phyloP scores from a whole-genome alignment of 2,113 vertebrate genomes.

The Barbus barbus region DNA sequence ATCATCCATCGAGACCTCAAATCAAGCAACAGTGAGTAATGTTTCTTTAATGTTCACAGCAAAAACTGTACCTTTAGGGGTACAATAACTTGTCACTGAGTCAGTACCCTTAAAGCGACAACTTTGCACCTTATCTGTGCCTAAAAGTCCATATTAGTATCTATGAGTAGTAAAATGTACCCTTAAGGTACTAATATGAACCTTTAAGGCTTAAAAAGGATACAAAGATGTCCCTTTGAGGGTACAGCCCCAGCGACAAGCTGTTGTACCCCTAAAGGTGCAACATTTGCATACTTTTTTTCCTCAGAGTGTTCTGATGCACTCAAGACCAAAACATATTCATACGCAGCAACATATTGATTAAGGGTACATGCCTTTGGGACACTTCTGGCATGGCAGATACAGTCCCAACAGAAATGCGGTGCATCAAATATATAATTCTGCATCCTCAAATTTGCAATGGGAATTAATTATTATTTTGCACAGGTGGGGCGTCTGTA shows the following conservation, averaged over 20 bases:
- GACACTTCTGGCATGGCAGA: not conserved
- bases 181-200: too few species aligned
- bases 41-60: not conserved
- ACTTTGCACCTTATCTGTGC: not conserved
- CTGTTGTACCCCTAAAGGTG: not conserved
- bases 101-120: not conserved
- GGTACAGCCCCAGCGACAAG: too few species aligned
- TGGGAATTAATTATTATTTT: not conserved
- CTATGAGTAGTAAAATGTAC: too few species aligned
- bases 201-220: too few species aligned
- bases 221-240: too few species aligned
- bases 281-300: not conserved
- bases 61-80: not conserved
- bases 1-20: constrained; percentile 58
- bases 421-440: not conserved
- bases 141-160: not conserved
- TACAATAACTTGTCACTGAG: not conserved
- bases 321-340: not conserved
- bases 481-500: not conserved
- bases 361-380: not conserved
- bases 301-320: not conserved
- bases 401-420: not conserved
- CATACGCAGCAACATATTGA: not conserved
- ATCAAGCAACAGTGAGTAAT: constrained; percentile 90
- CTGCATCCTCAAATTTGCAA: not conserved